These are phyloP conservation scores for Carettochelys insculpta DNA, from an alignment of 2,113 vertebrate species.

Conservation along the genomic window DNA sequence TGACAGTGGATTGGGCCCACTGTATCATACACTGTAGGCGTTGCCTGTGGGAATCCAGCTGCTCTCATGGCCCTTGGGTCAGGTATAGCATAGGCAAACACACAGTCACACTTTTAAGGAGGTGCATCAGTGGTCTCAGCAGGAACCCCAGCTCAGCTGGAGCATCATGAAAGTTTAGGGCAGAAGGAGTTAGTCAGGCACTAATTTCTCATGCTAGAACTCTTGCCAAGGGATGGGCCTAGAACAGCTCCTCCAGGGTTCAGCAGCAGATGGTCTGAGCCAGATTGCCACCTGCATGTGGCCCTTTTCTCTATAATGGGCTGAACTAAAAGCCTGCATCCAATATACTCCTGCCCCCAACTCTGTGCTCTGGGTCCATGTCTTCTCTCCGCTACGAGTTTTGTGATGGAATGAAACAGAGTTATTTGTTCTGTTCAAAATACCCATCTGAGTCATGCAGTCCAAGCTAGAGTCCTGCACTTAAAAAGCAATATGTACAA, in stretches of 20 bases:
- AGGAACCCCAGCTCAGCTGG: background rate
- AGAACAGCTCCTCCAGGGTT: background rate
- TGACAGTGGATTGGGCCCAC: background rate
- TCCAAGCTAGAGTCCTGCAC: accelerated
- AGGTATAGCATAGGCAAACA: background rate
- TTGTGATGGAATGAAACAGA: background rate
- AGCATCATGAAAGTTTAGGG: accelerated
- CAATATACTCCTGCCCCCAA: background rate
- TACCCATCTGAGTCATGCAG: background rate
- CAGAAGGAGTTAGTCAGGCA: background rate
- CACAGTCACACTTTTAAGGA: background rate
- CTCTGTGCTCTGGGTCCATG: too few species aligned
- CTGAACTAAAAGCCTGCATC: background rate
- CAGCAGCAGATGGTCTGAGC: accelerated
- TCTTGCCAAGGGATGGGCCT: background rate
- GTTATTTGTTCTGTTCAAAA: background rate
- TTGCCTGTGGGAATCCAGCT: background rate
- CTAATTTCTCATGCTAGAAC: background rate
- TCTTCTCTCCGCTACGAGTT: background rate
- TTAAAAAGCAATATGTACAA: background rate
- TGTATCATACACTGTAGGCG: background rate
- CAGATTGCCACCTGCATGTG: background rate
- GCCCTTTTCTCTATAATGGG: background rate
- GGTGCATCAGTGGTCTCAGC: background rate
- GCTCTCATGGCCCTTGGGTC: background rate